phyloP scores from a whole-genome alignment of 2,113 vertebrate genomes.

The Sylvia atricapilla region DNA sequence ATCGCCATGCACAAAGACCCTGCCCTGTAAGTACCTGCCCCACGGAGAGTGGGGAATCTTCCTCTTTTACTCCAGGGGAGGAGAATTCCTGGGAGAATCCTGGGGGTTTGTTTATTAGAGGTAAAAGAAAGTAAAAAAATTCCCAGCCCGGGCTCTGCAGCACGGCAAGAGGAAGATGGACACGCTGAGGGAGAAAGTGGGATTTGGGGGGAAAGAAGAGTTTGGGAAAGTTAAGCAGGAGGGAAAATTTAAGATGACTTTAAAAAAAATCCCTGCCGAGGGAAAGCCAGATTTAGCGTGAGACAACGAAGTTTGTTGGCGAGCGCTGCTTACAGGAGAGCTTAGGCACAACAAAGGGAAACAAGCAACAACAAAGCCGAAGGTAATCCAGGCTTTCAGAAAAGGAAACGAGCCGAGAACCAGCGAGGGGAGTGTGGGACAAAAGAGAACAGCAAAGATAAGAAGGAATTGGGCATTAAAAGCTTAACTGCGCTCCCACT shows the following conservation, averaged over 20 bases:
- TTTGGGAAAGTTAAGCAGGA: background rate
- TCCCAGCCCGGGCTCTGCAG: background rate
- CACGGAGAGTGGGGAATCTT: background rate
- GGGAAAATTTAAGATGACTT: background rate
- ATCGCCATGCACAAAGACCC: conserved; percentile 70
- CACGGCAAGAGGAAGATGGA: background rate
- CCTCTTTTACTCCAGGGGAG: background rate
- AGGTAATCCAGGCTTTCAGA: background rate
- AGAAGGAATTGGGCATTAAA: background rate
- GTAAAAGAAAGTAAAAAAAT: background rate
- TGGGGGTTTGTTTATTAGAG: background rate
- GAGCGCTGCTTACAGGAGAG: background rate
- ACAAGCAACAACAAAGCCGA: background rate
- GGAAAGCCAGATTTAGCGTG: background rate
- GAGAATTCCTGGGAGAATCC: background rate
- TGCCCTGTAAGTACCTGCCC: conserved; percentile 45
- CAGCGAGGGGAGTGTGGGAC: background rate
- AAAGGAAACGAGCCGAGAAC: background rate
- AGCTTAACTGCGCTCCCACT: background rate
- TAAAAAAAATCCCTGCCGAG: background rate
- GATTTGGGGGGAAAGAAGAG: background rate
- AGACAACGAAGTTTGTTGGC: background rate
- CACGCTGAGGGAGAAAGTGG: background rate
- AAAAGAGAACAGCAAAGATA: background rate
- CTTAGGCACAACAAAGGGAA: background rate